Conservation (phyloP, 2,797 vertebrate genomes). For the Falco peregrinus region DNA sequence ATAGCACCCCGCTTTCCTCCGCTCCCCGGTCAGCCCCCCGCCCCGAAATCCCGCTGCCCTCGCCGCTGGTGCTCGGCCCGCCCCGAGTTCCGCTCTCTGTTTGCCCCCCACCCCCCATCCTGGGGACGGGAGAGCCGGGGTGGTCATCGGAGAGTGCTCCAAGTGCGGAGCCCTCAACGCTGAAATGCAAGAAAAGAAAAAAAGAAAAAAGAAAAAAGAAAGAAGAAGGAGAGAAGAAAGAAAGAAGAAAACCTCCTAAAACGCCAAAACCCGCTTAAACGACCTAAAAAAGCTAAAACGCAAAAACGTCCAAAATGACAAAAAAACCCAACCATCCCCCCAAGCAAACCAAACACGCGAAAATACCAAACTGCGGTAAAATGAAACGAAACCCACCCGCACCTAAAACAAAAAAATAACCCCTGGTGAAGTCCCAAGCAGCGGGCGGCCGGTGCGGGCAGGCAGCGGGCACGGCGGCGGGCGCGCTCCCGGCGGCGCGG, state of each 20-base stretch:
- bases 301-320: neutral
- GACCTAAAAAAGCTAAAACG: neutral
- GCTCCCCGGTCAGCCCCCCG: neutral
- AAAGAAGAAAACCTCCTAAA: neutral
- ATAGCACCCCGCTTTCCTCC: neutral
- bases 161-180: neutral
- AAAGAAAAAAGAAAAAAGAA: neutral
- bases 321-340: no score
- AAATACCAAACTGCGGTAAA: neutral
- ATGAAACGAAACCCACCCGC: neutral
- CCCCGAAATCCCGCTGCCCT: neutral
- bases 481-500: neutral
- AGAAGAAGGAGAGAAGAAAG: no score
- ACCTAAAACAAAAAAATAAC: neutral
- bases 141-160: neutral
- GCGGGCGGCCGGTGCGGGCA: neutral
- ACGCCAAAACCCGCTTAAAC: neutral
- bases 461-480: neutral
- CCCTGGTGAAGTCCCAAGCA: neutral
- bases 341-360: neutral
- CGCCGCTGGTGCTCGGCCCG: neutral
- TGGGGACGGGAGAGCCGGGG: neutral
- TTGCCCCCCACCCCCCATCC: no score
- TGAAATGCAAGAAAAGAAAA: neutral
- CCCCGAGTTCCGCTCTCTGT: no score